Percentiles rank a stretch among this genome's conserved stretches.
phyloP scores from a whole-genome alignment of 1,140 invertebrate species.

The Nautilus pompilius region DNA sequence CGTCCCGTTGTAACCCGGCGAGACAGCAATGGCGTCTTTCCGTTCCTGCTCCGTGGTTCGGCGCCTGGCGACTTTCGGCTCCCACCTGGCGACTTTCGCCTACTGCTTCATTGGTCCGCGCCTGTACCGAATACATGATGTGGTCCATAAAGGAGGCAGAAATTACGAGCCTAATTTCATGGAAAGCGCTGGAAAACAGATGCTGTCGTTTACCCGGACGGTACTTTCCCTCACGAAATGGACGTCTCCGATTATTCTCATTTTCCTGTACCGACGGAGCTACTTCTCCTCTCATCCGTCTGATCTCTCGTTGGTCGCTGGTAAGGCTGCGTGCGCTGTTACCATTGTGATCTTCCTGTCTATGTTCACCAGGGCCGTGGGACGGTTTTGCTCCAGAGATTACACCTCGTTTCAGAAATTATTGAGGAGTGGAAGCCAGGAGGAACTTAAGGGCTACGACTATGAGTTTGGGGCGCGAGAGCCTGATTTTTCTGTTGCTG shows the following conservation, averaged over 20 bases:
- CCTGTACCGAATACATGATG: neutral
- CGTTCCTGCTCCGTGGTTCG: no score
- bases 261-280: neutral
- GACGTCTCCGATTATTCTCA: neutral
- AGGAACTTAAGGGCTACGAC: neutral
- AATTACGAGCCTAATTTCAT: neutral
- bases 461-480: neutral
- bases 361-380: neutral
- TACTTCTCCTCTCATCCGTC: neutral
- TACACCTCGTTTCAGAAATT: neutral
- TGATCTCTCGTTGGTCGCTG: neutral
- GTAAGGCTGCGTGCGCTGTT: neutral
- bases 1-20: no score
- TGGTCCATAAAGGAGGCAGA: neutral
- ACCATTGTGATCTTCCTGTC: neutral
- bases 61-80: no score
- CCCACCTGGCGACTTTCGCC: neutral
- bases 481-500: neutral
- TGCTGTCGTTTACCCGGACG: neutral
- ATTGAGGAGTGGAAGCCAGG: neutral
- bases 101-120: neutral
- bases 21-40: no score
- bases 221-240: neutral
- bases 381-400: neutral
- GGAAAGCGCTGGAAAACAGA: neutral